Percentiles rank a stretch among this genome's conserved stretches.
These are phyloP conservation scores for Thysanoteuthis rhombus DNA, from an alignment of 2,888 invertebrate species.

Conservation along the genomic window DNA sequence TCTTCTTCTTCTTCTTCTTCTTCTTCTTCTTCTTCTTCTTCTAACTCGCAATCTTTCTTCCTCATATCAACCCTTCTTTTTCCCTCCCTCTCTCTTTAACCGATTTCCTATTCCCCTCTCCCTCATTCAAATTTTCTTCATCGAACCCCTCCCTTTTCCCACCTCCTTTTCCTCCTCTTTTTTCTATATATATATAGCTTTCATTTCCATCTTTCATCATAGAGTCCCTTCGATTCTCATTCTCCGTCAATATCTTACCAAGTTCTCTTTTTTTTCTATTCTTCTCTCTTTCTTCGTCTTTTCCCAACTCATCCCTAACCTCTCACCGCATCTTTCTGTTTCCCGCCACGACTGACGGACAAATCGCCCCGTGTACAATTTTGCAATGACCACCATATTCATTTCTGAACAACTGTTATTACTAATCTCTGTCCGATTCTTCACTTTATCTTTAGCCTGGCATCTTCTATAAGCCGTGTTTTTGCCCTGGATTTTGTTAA, in stretches of 20 bases:
- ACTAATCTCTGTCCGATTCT: not conserved
- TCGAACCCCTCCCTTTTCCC: not conserved
- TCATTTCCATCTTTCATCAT: too few species aligned
- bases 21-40: too few species aligned
- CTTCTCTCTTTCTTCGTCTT: not conserved
- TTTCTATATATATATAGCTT: not conserved
- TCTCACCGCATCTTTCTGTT: not conserved
- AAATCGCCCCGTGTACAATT: conserved; percentile 12
- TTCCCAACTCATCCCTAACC: not conserved
- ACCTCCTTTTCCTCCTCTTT: not conserved
- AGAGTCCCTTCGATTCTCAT: not conserved
- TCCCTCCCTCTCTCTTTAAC: not conserved
- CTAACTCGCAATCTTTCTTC: too few species aligned
- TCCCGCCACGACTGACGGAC: not conserved
- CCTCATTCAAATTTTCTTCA: too few species aligned
- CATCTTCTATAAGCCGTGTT: not conserved
- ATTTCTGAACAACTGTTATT: conserved; percentile 12
- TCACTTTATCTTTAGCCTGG: not conserved
- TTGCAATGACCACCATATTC: not conserved
- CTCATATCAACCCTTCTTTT: not conserved
- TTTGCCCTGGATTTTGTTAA: not conserved
- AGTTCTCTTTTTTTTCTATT: not conserved
- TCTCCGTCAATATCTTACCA: not conserved
- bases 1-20: not conserved
- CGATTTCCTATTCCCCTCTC: not conserved